Conservation (phyloP, 2,113 vertebrate genomes). For the Upupa epops region DNA sequence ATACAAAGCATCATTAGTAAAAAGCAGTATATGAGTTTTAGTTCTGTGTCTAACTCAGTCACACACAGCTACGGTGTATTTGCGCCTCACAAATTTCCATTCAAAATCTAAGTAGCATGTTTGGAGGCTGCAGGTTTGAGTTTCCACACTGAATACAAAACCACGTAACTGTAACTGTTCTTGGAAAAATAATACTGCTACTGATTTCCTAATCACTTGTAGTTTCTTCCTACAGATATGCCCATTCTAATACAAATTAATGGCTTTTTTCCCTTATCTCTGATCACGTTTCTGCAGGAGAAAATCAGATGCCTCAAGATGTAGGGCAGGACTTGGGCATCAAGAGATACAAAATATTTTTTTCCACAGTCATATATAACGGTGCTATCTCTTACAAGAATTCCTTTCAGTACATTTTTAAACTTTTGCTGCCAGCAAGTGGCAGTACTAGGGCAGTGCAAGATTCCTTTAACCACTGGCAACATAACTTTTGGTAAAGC, state of each 20-base stretch:
- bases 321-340: too few species aligned
- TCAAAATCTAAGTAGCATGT: not conserved
- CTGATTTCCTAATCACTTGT: not conserved
- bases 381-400: not conserved
- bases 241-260: not conserved
- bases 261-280: not conserved
- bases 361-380: not conserved
- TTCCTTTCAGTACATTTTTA: not conserved
- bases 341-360: not conserved
- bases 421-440: slow-evolving; percentile 21
- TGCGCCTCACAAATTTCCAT: not conserved
- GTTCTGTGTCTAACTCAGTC: not conserved
- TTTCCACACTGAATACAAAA: not conserved
- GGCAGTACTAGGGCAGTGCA: not conserved
- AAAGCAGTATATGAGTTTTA: not conserved
- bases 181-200: not conserved
- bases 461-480: not conserved
- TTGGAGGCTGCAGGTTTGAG: not conserved
- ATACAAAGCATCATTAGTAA: not conserved
- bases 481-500: not conserved
- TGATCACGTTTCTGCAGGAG: not conserved
- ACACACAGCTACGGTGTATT: not conserved
- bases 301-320: not conserved
- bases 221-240: not conserved
- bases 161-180: not conserved